A percentile compares a stretch with the other conserved stretches of the same genome.
These are phyloP conservation scores for Venusia cambrica DNA, from an alignment of 2,888 invertebrate genomes.

Conservation along the genomic window DNA sequence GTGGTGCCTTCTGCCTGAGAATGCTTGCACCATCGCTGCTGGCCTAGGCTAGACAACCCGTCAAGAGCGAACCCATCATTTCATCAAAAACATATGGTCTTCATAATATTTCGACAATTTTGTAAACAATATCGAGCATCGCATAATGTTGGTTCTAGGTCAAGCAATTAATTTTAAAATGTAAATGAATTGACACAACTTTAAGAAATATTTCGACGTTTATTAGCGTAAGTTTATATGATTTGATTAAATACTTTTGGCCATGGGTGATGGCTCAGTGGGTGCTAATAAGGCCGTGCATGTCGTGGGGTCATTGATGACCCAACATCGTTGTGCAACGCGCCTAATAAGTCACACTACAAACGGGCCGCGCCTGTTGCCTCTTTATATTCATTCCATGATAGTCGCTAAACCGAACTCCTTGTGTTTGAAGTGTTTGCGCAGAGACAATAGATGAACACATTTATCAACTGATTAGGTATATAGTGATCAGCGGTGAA, in stretches of 20 bases:
- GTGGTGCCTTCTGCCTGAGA: too few species aligned
- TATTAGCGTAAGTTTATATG: conserved; percentile 12
- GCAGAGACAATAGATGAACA: too few species aligned
- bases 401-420: too few species aligned
- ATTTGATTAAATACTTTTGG: conserved; percentile 19
- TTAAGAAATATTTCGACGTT: not conserved
- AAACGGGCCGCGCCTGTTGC: conserved; percentile 21
- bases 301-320: conserved; percentile 46
- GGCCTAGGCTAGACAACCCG: too few species aligned
- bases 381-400: conserved; percentile 20
- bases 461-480: too few species aligned
- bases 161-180: conserved; percentile 3
- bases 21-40: too few species aligned
- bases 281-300: conserved; percentile 39
- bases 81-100: conserved; percentile 4
- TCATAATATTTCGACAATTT: conserved; percentile 2
- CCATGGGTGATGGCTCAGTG: conserved; percentile 16
- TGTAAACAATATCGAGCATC: conserved; percentile 8
- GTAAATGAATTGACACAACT: conserved; percentile 1
- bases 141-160: conserved; percentile 6
- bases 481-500: too few species aligned
- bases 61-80: too few species aligned
- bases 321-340: conserved; percentile 41
- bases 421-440: too few species aligned
- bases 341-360: conserved; percentile 34